A percentile compares a stretch with the other conserved stretches of the same genome.
phyloP scores from a whole-genome alignment of 2,797 vertebrate genomes.

The Gambusia yucatana region DNA sequence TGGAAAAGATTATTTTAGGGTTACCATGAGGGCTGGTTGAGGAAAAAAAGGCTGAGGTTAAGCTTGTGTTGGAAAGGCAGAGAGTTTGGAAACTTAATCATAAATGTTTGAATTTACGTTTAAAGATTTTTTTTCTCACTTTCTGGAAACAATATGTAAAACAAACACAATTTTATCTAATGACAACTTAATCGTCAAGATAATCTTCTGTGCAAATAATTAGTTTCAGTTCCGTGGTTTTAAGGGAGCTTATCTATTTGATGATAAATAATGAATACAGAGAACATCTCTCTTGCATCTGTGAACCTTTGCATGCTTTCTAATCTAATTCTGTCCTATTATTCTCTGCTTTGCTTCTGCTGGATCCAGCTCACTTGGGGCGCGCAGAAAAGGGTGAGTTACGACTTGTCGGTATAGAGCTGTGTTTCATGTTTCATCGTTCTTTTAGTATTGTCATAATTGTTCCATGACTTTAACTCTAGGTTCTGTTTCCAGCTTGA shows the following conservation, averaged over 20 bases:
- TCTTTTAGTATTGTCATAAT: constrained; percentile 18
- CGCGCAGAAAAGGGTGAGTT: constrained; percentile 81
- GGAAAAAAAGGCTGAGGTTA: constrained; percentile 32
- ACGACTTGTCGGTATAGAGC: constrained; percentile 50
- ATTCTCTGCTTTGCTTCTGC: constrained; percentile 67
- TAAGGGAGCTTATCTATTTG: background rate
- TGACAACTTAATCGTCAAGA: background rate
- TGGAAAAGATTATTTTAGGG: constrained; percentile 40
- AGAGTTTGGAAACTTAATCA: constrained; percentile 18
- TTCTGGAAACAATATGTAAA: background rate
- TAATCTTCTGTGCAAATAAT: background rate
- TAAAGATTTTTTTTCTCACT: background rate
- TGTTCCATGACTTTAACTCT: constrained; percentile 6
- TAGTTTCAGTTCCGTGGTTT: background rate
- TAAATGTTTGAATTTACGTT: background rate
- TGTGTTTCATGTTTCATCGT: constrained; percentile 51
- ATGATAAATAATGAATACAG: background rate
- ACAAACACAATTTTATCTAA: background rate
- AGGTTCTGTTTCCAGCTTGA: constrained; percentile 13
- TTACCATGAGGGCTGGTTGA: constrained; percentile 17
- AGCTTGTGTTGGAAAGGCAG: constrained; percentile 31
- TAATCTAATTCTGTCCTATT: constrained; percentile 67
- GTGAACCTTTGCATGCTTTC: constrained; percentile 47
- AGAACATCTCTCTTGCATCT: constrained; percentile 15
- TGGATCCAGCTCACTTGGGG: constrained; percentile 78